Conservation (phyloP, 2,888 invertebrate genomes). For the Panopea generosa region DNA sequence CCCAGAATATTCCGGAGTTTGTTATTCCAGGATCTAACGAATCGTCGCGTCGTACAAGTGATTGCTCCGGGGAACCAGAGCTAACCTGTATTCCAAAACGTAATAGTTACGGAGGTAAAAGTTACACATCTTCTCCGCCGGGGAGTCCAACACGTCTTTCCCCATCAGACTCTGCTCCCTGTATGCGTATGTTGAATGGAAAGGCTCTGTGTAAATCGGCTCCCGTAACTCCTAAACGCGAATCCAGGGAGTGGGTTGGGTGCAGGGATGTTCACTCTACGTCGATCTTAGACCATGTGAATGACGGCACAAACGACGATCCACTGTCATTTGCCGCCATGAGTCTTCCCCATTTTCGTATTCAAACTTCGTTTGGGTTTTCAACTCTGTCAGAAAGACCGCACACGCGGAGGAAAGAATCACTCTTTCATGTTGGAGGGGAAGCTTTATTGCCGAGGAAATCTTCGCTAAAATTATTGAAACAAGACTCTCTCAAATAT, state of each 20-base stretch:
- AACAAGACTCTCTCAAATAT: constrained; percentile 38
- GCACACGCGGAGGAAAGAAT: constrained; percentile 78
- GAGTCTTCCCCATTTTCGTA: constrained; percentile 74
- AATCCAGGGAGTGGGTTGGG: constrained; percentile 55
- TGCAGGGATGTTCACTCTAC: constrained; percentile 20
- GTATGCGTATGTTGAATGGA: constrained; percentile 36
- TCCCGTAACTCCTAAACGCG: constrained; percentile 75
- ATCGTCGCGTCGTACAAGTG: constrained; percentile 74
- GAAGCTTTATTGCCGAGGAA: constrained; percentile 43
- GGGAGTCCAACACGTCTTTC: constrained; percentile 36
- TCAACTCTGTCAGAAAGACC: constrained; percentile 76
- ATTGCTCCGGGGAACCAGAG: constrained; percentile 60
- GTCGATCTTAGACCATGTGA: constrained; percentile 22
- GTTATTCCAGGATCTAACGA: constrained; percentile 78
- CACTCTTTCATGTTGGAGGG: constrained; percentile 70
- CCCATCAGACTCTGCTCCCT: constrained; percentile 53
- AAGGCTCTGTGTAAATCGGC: constrained; percentile 61
- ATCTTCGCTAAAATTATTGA: constrained; percentile 16
- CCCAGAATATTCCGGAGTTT: constrained; percentile 79
- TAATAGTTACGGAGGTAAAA: constrained; percentile 70
- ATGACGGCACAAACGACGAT: constrained; percentile 72
- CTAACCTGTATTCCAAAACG: constrained; percentile 43
- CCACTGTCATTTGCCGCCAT: constrained; percentile 75
- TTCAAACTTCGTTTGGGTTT: constrained; percentile 75
- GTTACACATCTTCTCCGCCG: constrained; percentile 55